Conservation (phyloP, 2,113 vertebrate species). For the Ailuropoda melanoleuca region DNA sequence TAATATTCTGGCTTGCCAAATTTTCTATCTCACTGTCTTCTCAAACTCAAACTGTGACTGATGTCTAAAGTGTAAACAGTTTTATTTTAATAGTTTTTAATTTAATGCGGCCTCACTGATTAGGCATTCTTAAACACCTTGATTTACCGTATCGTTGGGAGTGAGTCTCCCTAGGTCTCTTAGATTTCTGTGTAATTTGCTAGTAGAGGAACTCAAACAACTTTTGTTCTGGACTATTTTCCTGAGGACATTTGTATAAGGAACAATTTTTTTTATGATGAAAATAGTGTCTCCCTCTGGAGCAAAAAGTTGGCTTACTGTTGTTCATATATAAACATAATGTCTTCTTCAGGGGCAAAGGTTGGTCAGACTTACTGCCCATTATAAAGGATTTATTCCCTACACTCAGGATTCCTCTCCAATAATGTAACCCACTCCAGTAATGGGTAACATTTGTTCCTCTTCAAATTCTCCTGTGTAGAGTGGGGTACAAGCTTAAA, state of each 20-base stretch:
- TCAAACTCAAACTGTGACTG: neutral
- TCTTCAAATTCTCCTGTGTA: neutral
- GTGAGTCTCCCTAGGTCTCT: neutral
- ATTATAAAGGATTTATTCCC: neutral
- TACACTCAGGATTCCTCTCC: neutral
- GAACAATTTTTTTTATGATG: neutral
- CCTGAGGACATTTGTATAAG: neutral
- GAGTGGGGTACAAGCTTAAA: neutral
- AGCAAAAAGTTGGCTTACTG: neutral
- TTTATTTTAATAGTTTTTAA: neutral
- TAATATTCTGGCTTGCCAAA: neutral
- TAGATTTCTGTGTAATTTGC: neutral
- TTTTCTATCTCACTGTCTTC: neutral
- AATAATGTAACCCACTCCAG: neutral
- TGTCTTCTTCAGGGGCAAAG: neutral
- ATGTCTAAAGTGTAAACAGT: neutral
- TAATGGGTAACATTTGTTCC: neutral
- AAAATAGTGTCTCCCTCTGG: neutral
- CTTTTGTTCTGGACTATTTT: neutral
- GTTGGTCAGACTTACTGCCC: neutral
- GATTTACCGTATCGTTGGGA: neutral
- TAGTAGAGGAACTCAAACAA: neutral
- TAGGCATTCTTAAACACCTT: neutral
- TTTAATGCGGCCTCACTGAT: neutral
- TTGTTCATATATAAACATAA: neutral